Conservation (phyloP, 2,888 invertebrate species). For the Tenthredo mesomela region DNA sequence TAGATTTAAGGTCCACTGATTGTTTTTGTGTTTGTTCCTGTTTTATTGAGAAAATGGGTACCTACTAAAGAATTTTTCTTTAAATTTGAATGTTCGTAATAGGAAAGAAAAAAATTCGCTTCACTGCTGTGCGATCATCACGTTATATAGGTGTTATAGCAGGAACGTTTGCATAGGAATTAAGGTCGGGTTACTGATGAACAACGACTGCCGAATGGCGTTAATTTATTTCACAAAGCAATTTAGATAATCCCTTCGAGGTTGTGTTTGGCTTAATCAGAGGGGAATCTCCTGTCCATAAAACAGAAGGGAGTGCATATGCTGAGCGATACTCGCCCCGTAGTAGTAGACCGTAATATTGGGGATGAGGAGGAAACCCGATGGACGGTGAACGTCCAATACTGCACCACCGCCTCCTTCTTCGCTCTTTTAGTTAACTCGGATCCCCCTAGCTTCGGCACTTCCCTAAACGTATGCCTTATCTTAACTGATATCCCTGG, state of each 20-base stretch:
- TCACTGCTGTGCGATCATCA: background rate
- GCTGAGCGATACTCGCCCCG: constrained; percentile 55
- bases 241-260: constrained; percentile 74
- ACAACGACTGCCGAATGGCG: constrained; percentile 64
- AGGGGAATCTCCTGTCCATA: constrained; percentile 66
- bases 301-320: constrained; percentile 70
- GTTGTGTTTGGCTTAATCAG: constrained; percentile 73
- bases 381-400: constrained; percentile 17
- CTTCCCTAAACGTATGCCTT: constrained; percentile 13
- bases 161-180: constrained; percentile 40
- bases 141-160: background rate
- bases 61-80: background rate
- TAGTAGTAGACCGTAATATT: background rate
- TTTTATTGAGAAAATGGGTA: background rate
- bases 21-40: background rate
- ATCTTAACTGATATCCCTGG: constrained; percentile 67
- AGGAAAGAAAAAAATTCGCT: background rate
- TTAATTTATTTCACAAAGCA: constrained; percentile 75
- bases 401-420: constrained; percentile 61
- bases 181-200: constrained; percentile 47
- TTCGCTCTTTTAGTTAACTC: constrained; percentile 60
- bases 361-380: background rate
- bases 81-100: background rate
- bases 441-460: background rate
- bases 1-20: background rate